Evolutionary conservation across 2,113 vertebrate genomes (phyloP).

Genomic region (Apus apus): DNA sequence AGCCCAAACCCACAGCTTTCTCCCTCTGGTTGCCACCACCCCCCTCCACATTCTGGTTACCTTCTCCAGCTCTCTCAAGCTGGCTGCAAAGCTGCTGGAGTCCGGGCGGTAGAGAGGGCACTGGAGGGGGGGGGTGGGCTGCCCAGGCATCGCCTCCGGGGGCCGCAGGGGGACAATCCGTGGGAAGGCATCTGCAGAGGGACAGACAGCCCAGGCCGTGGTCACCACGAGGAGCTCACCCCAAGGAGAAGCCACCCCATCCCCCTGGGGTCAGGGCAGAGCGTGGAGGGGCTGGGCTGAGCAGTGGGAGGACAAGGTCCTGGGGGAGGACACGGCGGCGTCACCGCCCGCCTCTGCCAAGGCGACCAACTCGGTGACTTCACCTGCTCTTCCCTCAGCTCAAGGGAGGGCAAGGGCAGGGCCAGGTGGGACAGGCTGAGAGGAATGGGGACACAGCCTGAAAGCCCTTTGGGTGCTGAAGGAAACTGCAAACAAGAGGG

Average conservation of each 20-base stretch:
- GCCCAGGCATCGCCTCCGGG: constrained; percentile 60
- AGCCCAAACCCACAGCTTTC: fast-evolving
- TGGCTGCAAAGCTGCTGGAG: constrained; percentile 93
- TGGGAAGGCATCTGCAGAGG: constrained; percentile 85
- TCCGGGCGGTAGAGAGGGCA: constrained; percentile 88
- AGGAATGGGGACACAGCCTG: background rate
- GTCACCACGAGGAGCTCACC: background rate
- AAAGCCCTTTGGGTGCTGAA: background rate
- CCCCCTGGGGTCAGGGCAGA: background rate
- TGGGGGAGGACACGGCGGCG: background rate
- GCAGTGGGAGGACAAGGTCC: background rate
- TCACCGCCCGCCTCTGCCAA: constrained; percentile 44
- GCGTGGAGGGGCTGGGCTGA: constrained; percentile 22
- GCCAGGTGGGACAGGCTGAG: background rate
- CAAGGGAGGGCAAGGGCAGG: fast-evolving
- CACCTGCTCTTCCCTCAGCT: constrained; percentile 11
- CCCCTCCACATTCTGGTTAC: constrained; percentile 31
- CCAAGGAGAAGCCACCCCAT: fast-evolving
- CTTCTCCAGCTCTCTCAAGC: constrained; percentile 92
- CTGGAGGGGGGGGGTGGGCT: constrained; percentile 78
- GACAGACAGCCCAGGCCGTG: background rate
- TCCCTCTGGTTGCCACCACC: background rate
- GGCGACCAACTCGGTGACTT: constrained; percentile 37
- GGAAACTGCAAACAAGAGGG: background rate
- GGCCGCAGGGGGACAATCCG: constrained; percentile 81